Conservation (phyloP, 2,113 vertebrate species). For the Atrichornis clamosus region DNA sequence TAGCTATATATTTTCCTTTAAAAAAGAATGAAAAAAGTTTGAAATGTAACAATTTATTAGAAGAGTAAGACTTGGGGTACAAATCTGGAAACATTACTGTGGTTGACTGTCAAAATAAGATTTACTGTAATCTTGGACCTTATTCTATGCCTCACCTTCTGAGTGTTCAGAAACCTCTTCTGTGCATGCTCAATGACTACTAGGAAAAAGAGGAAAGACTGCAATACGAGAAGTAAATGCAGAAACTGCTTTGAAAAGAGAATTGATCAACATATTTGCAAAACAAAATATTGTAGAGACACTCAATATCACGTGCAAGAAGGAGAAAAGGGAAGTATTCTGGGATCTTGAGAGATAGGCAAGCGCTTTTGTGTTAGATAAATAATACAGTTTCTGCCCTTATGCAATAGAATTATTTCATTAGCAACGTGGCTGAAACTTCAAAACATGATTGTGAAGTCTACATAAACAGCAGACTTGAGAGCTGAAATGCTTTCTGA, state of each 20-base stretch:
- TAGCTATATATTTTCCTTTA: slow-evolving; percentile 71
- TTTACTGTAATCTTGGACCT: slow-evolving; percentile 35
- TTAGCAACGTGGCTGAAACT: neutral
- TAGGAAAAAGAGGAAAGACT: neutral
- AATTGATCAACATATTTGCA: neutral
- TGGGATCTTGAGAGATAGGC: neutral
- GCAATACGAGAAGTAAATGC: neutral
- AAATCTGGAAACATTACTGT: slow-evolving; percentile 24
- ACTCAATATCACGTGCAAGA: neutral
- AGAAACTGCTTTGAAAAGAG: slow-evolving; percentile 24
- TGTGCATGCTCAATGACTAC: slow-evolving; percentile 36
- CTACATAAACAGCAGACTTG: neutral
- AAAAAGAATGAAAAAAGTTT: neutral
- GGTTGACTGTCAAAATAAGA: slow-evolving; percentile 34
- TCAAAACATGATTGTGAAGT: neutral
- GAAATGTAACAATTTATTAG: slow-evolving; percentile 50
- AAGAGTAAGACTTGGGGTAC: slow-evolving; percentile 12
- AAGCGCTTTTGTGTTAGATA: neutral
- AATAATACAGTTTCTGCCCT: neutral
- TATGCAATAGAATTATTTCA: neutral
- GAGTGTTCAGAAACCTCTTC: slow-evolving; percentile 47
- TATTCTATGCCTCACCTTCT: neutral
- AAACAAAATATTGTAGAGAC: neutral
- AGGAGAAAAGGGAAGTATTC: neutral
- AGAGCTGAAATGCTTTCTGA: neutral